Conservation (phyloP, 2,113 vertebrate genomes). For the Uria lomvia region DNA sequence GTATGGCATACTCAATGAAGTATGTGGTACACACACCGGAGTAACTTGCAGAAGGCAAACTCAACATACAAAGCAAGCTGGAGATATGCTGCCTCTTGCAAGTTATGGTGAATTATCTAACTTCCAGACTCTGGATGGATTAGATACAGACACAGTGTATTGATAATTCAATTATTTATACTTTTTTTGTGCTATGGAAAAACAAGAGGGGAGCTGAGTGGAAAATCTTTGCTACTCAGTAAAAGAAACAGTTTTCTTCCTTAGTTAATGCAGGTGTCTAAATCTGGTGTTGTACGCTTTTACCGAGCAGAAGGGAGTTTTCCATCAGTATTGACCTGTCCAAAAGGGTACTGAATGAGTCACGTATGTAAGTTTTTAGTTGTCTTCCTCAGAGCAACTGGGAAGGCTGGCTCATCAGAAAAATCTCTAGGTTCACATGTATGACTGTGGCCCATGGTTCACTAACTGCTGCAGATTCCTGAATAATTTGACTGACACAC, state of each 20-base stretch:
- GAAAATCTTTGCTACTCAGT: background rate
- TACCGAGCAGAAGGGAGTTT: background rate
- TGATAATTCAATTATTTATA: background rate
- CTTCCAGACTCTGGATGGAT: slow-evolving; percentile 26
- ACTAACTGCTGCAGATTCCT: background rate
- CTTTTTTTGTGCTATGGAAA: background rate
- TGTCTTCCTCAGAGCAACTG: background rate
- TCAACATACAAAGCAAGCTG: slow-evolving; percentile 22
- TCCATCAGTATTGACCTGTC: background rate
- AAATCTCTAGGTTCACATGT: background rate
- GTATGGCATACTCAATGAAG: background rate
- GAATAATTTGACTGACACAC: background rate
- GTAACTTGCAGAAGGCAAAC: slow-evolving; percentile 11
- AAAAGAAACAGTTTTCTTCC: background rate
- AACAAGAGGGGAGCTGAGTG: background rate
- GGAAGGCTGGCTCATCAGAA: background rate
- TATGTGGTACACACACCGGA: slow-evolving; percentile 4
- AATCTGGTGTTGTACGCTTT: background rate
- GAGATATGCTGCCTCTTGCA: background rate
- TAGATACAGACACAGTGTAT: background rate
- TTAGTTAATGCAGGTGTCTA: background rate
- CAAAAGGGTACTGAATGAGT: background rate
- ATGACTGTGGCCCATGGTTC: background rate
- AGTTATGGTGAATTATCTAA: slow-evolving; percentile 44
- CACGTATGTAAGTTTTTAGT: background rate